A percentile compares a stretch with the other conserved stretches of the same genome.
phyloP scores from a whole-genome alignment of 2,113 vertebrate species.

The Myrmecobius fasciatus region DNA sequence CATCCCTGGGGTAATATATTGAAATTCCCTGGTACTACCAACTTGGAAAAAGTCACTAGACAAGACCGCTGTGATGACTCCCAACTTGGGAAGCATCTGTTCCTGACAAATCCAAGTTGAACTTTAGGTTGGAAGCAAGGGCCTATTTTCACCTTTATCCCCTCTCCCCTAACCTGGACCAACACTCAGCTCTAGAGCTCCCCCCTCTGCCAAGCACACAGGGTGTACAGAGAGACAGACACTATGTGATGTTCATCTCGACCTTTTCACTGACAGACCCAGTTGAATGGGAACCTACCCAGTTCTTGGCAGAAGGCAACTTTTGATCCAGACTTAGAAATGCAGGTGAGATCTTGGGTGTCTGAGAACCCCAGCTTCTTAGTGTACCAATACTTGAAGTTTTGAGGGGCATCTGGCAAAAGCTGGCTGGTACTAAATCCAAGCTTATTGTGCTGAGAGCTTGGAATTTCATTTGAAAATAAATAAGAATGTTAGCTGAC shows the following conservation, averaged over 20 bases:
- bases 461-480: conserved; percentile 51
- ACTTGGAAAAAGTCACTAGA: neutral
- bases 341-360: neutral
- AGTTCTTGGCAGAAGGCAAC: neutral
- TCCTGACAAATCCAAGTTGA: neutral
- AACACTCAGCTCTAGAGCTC: conserved; percentile 57
- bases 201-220: conserved; percentile 5
- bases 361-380: neutral
- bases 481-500: conserved; percentile 43
- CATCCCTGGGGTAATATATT: neutral
- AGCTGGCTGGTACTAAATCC: neutral
- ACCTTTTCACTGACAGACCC: neutral
- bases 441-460: conserved; percentile 38
- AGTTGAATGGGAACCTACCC: neutral
- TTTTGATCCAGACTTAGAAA: neutral
- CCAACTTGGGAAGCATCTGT: neutral
- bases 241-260: neutral
- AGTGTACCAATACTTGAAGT: neutral
- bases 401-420: neutral
- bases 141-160: neutral
- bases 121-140: neutral
- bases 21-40: neutral
- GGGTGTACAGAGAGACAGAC: neutral
- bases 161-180: neutral
- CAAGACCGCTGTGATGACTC: neutral